These are phyloP conservation scores for Calephelis nemesis DNA, from an alignment of 1,140 invertebrate species.

Conservation along the genomic window DNA sequence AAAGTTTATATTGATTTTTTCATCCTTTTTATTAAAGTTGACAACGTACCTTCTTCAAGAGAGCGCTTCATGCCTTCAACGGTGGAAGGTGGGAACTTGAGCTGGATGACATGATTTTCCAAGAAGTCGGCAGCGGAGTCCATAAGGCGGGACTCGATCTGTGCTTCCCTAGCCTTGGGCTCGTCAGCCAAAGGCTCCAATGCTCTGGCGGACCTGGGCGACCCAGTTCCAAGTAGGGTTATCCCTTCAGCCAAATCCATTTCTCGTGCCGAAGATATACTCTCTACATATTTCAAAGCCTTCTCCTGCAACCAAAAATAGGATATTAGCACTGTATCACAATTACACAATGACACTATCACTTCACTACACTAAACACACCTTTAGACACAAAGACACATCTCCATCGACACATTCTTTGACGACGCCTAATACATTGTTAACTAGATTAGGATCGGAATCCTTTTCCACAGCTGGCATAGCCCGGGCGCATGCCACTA, in stretches of 20 bases:
- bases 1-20: no score
- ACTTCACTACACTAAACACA: constrained; percentile 57
- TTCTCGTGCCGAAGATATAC: constrained; percentile 58
- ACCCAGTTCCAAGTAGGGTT: constrained; percentile 83
- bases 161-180: constrained; percentile 85
- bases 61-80: constrained; percentile 85
- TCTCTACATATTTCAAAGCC: constrained; percentile 65
- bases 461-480: constrained; percentile 65
- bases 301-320: constrained; percentile 71
- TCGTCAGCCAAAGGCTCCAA: constrained; percentile 82
- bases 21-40: background rate
- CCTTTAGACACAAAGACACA: constrained; percentile 68
- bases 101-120: constrained; percentile 87
- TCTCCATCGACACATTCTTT: constrained; percentile 68
- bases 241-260: constrained; percentile 84
- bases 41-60: constrained; percentile 81
- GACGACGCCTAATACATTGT: constrained; percentile 55
- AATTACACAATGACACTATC: constrained; percentile 26
- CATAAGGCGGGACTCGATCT: constrained; percentile 86
- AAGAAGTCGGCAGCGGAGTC: constrained; percentile 87
- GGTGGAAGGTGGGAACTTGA: constrained; percentile 85
- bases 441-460: constrained; percentile 52
- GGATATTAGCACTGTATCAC: constrained; percentile 34
- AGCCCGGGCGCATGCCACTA: constrained; percentile 50
- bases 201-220: constrained; percentile 76